Base-by-base conservation (phyloP, 1,140 invertebrate species). In the Plutomurus gul region DNA sequence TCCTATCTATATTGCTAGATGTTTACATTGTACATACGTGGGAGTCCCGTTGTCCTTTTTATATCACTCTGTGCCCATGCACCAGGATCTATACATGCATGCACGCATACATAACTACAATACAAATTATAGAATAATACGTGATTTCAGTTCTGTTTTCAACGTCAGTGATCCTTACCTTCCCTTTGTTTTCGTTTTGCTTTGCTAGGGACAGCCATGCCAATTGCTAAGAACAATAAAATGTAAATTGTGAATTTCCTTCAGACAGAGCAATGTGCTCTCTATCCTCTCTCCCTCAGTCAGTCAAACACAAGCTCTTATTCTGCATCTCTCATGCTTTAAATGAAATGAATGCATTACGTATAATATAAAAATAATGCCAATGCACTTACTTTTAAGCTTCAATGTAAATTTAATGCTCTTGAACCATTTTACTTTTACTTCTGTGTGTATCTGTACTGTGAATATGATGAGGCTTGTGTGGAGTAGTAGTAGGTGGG, bases 371-470 rank as follows among this genome's bases (percentile, higher is more conserved):
- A 1, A 16, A 13, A 30, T 65, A 65, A 65, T n/a, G 25, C 2
- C n/a, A 65, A 4, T 1, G 56, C 25, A n/a, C 36, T 30, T 36
- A 65, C 25, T 65, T 65, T 65, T 27, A 27, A 27, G 25, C 51
- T 60, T 16, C 22, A 60, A 30, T 60, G 25, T n/a, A 65, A 27
- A 33, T 30, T 33, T n/a, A 65, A 33, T 65, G 56, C 27, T 65
- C 56, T 65, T 65, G 56, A 65, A 65, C 56, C 36, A 65, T 65
- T 65, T 65, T 65, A 65, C 56, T 65, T 65, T 25, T 7, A 39
- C 13, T 39, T 20, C 8, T 8, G 25, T 36, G 27, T 18, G 25
- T 30, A n/a, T 33, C n/a, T 65, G 16, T 11, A 36, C 10, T 56
- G 11, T 13, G 6, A 25, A 25, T 5, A 25, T 27, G 49, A 27